Base-by-base conservation (phyloP, 2,797 vertebrate species). In the Microchirus variegatus region DNA sequence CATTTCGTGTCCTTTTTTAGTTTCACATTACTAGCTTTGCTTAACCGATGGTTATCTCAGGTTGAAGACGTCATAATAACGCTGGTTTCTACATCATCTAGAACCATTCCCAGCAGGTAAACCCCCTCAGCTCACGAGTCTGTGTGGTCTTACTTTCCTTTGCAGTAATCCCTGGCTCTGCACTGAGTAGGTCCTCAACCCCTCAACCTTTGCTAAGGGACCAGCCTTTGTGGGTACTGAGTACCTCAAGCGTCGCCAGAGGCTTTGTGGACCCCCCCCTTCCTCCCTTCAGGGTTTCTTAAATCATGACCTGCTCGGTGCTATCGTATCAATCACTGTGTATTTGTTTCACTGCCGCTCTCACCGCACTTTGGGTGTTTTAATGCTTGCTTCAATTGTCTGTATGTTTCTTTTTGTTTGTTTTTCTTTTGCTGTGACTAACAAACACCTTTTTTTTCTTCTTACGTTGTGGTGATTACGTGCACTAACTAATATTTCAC, bases 91-190 rank as follows among this genome's bases (percentile, higher is more conserved):
- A 35, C 43, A 60, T 56, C 11, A 18, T 65, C 42, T 71, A 81
- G 66, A 82, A 37, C 38, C 44, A 1, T 75, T 67, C 48, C 67
- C 60, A 66, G 56, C 59, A 73, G 49, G 67, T 75, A 59, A 74
- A n/a, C n/a, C 22, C 68, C 80, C 64, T 75, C 62, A 22, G 88
- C 89, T 94, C 77, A 93, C 77, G 84, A 81, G 84, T 88, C 78
- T 95, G 86, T 96, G 93, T 97, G 85, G 87, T 91, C 87, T 91
- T 82, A 92, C 93, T 95, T 95, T 98, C 94, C 94, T 96, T 96
- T 96, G 91, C 97, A 98, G 96, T 96, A 98, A 96, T 88, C 95
- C 96, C 88, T 99, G 97, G 97, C 96, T 99, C 95, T 99, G 97
- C 96, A 98, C 96, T 94, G 97, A 99, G 93, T 99, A 98, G 94